Evolutionary conservation across 2,797 vertebrate genomes (phyloP).

Genomic region (Phoxinus dragarum): DNA sequence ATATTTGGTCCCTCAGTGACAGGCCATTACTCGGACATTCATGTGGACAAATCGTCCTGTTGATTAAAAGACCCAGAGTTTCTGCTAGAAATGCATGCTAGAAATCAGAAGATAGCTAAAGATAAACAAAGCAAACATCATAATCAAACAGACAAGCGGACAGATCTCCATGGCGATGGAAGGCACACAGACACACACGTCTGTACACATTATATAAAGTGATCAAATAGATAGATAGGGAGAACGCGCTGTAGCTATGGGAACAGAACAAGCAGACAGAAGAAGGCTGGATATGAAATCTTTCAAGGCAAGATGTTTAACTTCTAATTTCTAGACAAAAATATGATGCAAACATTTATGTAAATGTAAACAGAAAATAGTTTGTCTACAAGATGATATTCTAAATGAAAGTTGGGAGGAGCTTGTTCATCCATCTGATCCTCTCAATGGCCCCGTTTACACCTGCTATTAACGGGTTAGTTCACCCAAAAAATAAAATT

Average conservation of each 20-base stretch:
- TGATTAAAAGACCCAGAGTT: background rate
- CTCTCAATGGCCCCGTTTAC: no score
- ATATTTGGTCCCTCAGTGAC: background rate
- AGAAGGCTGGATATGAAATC: background rate
- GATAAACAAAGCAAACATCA: slow-evolving; percentile 46
- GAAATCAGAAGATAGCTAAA: slow-evolving; percentile 36
- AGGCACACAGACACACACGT: slow-evolving; percentile 47
- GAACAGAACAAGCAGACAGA: slow-evolving; percentile 51
- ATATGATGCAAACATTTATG: background rate
- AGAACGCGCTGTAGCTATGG: slow-evolving; percentile 57
- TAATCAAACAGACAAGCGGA: slow-evolving; percentile 58
- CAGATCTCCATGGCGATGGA: slow-evolving; percentile 56
- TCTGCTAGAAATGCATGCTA: background rate
- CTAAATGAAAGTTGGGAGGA: background rate
- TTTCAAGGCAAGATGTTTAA: background rate
- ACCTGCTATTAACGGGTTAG: no score
- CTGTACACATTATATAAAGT: slow-evolving; percentile 59
- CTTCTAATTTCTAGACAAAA: background rate
- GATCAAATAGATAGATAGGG: slow-evolving; percentile 56
- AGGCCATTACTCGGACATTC: background rate
- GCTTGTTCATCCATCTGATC: background rate
- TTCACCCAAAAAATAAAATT: no score
- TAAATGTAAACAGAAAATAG: background rate
- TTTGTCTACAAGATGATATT: background rate
- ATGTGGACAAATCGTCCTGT: background rate